These are phyloP conservation scores for Dicycla oo DNA, from an alignment of 2,888 invertebrate genomes.

Conservation along the genomic window DNA sequence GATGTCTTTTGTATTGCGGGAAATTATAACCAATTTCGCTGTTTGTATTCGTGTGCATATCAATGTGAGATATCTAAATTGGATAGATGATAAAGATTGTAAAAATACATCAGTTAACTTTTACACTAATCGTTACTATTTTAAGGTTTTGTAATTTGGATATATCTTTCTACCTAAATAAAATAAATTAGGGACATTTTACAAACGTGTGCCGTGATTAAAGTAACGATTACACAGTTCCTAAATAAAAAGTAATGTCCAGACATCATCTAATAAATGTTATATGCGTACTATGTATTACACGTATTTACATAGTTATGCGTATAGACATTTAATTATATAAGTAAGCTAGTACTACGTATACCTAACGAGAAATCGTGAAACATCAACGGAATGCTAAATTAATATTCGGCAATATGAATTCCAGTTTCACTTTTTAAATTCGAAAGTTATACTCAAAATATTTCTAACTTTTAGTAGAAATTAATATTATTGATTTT, in stretches of 20 bases:
- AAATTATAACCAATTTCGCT: neutral
- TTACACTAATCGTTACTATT: no score
- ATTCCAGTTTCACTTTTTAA: constrained; percentile 67
- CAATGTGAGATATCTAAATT: no score
- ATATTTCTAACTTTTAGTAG: constrained; percentile 52
- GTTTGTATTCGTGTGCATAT: neutral
- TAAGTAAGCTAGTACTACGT: constrained; percentile 48
- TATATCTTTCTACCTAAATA: no score
- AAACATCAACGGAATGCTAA: constrained; percentile 66
- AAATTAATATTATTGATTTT: constrained; percentile 58
- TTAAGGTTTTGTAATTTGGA: no score
- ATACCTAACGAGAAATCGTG: constrained; percentile 62
- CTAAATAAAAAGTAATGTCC: constrained; percentile 10
- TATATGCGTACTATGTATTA: constrained; percentile 28
- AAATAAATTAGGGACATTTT: no score
- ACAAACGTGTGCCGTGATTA: neutral
- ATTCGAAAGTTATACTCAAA: constrained; percentile 61
- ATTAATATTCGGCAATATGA: constrained; percentile 67
- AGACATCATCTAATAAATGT: constrained; percentile 23
- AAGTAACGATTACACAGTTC: neutral
- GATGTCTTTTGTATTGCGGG: constrained; percentile 68
- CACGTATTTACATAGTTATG: constrained; percentile 32
- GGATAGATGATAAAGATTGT: no score
- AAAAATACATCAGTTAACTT: no score
- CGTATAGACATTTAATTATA: constrained; percentile 47